Evolutionary conservation across 2,888 invertebrate species (phyloP).

Genomic region (Autographa pulchrina): DNA sequence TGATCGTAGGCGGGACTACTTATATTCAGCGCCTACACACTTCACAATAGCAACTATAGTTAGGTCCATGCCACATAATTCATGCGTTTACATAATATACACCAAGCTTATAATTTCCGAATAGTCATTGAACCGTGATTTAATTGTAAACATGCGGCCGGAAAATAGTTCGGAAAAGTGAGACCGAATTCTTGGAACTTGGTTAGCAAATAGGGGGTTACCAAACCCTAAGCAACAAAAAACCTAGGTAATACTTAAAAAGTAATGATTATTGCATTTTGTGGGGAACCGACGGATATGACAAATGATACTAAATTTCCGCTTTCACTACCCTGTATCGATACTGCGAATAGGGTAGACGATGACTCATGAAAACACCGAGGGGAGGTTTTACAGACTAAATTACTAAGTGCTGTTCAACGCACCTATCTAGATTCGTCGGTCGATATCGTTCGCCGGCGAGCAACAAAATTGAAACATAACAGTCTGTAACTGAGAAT

Average conservation of each 20-base stretch:
- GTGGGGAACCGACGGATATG: conserved; percentile 35
- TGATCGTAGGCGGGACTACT: conserved; percentile 34
- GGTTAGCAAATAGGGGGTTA: background rate
- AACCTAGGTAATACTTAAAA: conserved; percentile 16
- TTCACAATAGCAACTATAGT: conserved; percentile 28
- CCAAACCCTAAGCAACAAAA: background rate
- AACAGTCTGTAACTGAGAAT: conserved; percentile 33
- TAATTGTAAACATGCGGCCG: conserved; percentile 65
- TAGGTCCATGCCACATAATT: conserved; percentile 14
- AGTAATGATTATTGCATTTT: conserved; percentile 18
- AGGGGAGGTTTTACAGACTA: conserved; percentile 41
- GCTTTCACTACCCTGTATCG: conserved; percentile 39
- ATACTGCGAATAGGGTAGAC: conserved; percentile 52
- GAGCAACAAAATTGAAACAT: conserved; percentile 38
- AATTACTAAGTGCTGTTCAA: conserved; percentile 24
- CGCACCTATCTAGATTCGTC: background rate
- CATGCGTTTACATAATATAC: conserved; percentile 28
- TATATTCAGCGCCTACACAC: conserved; percentile 41
- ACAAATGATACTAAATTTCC: conserved; percentile 53
- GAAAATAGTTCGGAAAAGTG: conserved; percentile 61
- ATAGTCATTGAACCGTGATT: conserved; percentile 64
- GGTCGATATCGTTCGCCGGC: conserved; percentile 19
- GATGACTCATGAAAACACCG: conserved; percentile 50
- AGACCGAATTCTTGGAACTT: conserved; percentile 26
- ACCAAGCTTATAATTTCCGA: conserved; percentile 62